Percentiles rank a stretch among this genome's conserved stretches.
Conservation (phyloP, 2,797 vertebrate genomes). For the Peromyscus aztecus region DNA sequence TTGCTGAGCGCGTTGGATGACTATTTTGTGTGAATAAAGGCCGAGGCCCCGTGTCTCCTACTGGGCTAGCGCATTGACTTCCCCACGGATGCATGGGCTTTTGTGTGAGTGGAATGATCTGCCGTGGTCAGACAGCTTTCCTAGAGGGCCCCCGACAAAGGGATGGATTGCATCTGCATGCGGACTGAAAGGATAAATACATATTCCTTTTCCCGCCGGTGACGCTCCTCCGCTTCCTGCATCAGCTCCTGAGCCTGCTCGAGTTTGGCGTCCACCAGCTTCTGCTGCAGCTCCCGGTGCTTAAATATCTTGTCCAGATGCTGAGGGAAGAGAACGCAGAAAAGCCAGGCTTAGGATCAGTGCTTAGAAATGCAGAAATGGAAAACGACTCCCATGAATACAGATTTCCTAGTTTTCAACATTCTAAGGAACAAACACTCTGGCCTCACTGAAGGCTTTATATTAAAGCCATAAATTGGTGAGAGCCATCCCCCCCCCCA, state of each 20-base stretch:
- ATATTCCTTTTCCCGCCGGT: conserved; percentile 97
- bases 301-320: conserved; percentile 97
- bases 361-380: conserved; percentile 6
- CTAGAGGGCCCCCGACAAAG: neutral
- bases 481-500: neutral
- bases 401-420: neutral
- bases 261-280: conserved; percentile 95
- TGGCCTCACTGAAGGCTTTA: neutral
- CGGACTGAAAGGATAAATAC: conserved; percentile 88
- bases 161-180: conserved; percentile 23
- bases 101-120: neutral
- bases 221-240: conserved; percentile 93
- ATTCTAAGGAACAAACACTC: neutral
- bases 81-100: neutral
- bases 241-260: conserved; percentile 94
- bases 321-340: conserved; percentile 86
- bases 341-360: neutral
- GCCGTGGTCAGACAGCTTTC: neutral
- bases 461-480: neutral
- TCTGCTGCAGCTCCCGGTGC: conserved; percentile 95
- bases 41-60: neutral
- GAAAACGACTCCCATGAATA: neutral
- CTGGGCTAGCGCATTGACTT: neutral
- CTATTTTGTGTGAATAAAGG: neutral
- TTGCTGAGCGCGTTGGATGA: neutral